Percentiles rank a stretch among this genome's conserved stretches.
Evolutionary conservation across 2,113 vertebrate genomes (phyloP).

Genomic region (Zosterops pallidus): DNA sequence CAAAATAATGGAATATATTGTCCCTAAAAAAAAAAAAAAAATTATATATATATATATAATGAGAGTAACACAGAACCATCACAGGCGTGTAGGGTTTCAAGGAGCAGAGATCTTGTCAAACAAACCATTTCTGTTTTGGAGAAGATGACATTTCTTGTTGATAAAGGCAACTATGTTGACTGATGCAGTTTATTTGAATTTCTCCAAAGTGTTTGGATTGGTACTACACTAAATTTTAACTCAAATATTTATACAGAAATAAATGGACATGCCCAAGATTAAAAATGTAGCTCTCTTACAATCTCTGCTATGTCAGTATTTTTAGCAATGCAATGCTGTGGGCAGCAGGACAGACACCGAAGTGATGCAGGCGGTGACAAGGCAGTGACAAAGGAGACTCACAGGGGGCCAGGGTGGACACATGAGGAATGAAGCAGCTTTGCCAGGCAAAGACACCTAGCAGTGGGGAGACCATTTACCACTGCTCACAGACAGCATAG

Average conservation of each 20-base stretch:
- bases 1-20: conserved; percentile 24
- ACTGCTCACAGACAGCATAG: not conserved
- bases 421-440: not conserved
- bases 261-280: not conserved
- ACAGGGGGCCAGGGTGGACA: not conserved
- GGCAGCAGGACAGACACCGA: not conserved
- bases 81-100: not conserved
- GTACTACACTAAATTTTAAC: not conserved
- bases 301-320: not conserved
- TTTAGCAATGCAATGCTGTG: not conserved
- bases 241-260: conserved; percentile 38
- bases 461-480: not conserved
- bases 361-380: not conserved
- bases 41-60: not conserved
- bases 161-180: conserved; percentile 1
- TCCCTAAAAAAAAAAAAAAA: not conserved
- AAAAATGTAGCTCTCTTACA: not conserved
- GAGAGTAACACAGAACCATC: not conserved
- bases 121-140: conserved; percentile 30
- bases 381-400: not conserved
- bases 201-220: conserved; percentile 32
- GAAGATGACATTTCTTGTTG: conserved; percentile 36
- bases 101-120: conserved; percentile 23
- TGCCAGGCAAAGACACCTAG: not conserved
- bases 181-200: conserved; percentile 40